Conservation (phyloP, 1,140 invertebrate genomes). For the Parasteatoda tepidariorum region DNA sequence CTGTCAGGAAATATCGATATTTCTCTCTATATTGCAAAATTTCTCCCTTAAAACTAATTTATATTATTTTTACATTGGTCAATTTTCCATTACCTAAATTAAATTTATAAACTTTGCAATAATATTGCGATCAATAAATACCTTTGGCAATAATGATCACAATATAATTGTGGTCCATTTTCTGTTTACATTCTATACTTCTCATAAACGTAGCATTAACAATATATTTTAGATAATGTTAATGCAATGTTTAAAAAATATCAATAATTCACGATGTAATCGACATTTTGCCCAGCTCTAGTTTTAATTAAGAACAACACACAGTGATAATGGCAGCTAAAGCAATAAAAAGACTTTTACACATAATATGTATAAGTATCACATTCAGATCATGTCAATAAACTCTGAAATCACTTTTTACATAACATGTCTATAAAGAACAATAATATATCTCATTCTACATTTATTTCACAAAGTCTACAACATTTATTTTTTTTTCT, state of each 20-base stretch:
- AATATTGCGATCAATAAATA: no score
- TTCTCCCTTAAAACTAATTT: no score
- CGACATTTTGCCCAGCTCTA: neutral
- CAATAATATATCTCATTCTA: conserved; percentile 35
- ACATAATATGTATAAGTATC: conserved; percentile 4
- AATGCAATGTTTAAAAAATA: neutral
- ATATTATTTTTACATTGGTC: no score
- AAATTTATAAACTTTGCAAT: no score
- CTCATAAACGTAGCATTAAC: neutral
- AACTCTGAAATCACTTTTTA: neutral
- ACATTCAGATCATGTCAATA: conserved; percentile 23
- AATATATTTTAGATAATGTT: neutral
- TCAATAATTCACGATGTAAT: neutral
- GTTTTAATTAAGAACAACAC: neutral
- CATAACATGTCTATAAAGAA: conserved; percentile 18
- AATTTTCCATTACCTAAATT: no score
- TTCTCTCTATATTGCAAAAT: no score
- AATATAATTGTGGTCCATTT: neutral
- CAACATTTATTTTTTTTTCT: conserved; percentile 40
- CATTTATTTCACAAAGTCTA: conserved; percentile 27
- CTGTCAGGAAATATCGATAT: no score
- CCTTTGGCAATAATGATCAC: neutral
- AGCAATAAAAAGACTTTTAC: neutral
- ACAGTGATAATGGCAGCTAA: neutral
- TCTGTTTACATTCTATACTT: neutral